phyloP scores from a whole-genome alignment of 2,888 invertebrate genomes.

The Yponomeuta sedellus region DNA sequence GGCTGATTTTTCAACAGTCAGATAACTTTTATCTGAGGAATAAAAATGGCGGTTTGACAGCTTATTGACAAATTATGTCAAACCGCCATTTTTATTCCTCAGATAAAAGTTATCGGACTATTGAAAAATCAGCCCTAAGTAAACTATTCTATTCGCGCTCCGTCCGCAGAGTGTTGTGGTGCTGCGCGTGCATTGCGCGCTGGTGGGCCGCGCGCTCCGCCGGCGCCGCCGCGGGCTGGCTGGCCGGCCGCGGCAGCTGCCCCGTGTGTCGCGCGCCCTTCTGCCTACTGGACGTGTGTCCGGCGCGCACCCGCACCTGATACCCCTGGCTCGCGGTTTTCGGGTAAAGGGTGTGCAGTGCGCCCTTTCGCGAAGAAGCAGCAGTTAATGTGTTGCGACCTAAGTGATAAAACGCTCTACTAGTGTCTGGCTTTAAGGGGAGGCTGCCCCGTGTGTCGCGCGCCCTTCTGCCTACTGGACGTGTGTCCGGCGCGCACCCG shows the following conservation, averaged over 20 bases:
- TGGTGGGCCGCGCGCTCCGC: slow-evolving; percentile 93
- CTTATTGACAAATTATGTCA: too few relatives aligned
- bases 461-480: slow-evolving; percentile 90
- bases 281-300: slow-evolving; percentile 89
- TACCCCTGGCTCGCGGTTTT: too few relatives aligned
- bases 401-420: too few relatives aligned
- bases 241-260: slow-evolving; percentile 88
- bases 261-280: slow-evolving; percentile 91
- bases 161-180: slow-evolving; percentile 89
- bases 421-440: slow-evolving; percentile 84
- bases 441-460: slow-evolving; percentile 92
- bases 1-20: too few relatives aligned
- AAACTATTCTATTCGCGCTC: background rate
- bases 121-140: too few relatives aligned
- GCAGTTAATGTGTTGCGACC: slow-evolving; percentile 70
- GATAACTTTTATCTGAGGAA: too few relatives aligned
- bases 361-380: too few relatives aligned
- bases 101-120: too few relatives aligned
- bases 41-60: too few relatives aligned
- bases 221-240: slow-evolving; percentile 83
- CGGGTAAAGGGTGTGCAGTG: slow-evolving; percentile 64
- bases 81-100: too few relatives aligned
- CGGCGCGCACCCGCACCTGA: slow-evolving; percentile 29
- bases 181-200: slow-evolving; percentile 87
- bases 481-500: slow-evolving; percentile 74